These are phyloP conservation scores for Meloidogyne chitwoodi DNA, from an alignment of 1,140 invertebrate genomes.

Conservation along the genomic window DNA sequence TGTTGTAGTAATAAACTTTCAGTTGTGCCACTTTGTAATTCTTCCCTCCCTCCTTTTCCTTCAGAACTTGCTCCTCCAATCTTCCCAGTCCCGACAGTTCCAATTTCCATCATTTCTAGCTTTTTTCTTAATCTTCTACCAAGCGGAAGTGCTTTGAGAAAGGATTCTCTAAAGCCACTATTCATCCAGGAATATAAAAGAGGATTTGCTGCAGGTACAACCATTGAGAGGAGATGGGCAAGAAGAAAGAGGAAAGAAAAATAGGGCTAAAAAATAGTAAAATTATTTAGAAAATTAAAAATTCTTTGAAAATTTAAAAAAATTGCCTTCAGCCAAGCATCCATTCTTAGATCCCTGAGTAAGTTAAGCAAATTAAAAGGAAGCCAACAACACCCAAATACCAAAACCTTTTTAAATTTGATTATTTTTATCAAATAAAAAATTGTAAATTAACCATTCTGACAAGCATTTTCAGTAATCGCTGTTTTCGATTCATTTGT, in stretches of 20 bases:
- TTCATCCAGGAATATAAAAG: conserved; percentile 81
- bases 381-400: conserved; percentile 86
- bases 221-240: conserved; percentile 69
- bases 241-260: conserved; percentile 81
- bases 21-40: neutral
- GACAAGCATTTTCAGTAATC: conserved; percentile 76
- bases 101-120: neutral
- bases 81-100: neutral
- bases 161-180: conserved; percentile 51
- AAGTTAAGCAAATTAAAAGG: conserved; percentile 70
- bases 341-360: conserved; percentile 74
- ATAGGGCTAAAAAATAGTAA: conserved; percentile 65
- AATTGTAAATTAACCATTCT: conserved; percentile 68
- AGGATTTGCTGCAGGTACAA: conserved; percentile 16
- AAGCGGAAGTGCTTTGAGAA: conserved; percentile 41
- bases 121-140: neutral
- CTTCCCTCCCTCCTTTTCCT: neutral
- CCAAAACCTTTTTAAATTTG: conserved; percentile 67
- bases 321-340: conserved; percentile 62
- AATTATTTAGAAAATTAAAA: neutral
- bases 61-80: neutral
- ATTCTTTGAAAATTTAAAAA: neutral
- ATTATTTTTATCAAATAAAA: neutral
- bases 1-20: neutral
- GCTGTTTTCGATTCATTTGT: conserved; percentile 35